Conservation (phyloP, 2,797 vertebrate species). For the Falco naumanni region DNA sequence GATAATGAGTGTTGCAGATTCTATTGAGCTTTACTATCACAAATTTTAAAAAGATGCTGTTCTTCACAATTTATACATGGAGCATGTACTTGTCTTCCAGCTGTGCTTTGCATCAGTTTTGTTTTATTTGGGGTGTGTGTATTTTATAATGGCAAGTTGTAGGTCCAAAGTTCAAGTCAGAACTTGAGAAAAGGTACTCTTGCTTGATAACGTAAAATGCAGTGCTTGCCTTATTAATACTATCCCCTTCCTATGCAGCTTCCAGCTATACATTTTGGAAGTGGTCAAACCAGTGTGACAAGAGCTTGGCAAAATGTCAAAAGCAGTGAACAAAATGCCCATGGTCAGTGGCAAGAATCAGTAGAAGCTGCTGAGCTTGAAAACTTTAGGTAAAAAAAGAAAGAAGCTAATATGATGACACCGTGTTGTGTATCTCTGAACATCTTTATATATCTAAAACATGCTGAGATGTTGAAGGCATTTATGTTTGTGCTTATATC, state of each 20-base stretch:
- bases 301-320: slow-evolving; percentile 66
- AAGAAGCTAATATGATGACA: not conserved
- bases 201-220: not conserved
- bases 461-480: not conserved
- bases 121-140: fast-evolving
- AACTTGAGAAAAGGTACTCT: not conserved
- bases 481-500: not conserved
- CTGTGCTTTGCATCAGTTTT: not conserved
- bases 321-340: slow-evolving; percentile 54
- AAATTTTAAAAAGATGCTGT: not conserved
- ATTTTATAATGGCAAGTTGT: not conserved
- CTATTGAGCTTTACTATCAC: not conserved
- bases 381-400: slow-evolving; percentile 84
- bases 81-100: not conserved
- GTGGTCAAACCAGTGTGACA: slow-evolving; percentile 36
- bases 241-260: slow-evolving; percentile 72
- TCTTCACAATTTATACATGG: not conserved
- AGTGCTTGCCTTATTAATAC: not conserved
- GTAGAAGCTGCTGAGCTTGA: slow-evolving; percentile 86
- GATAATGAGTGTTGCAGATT: not conserved
- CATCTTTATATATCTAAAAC: not conserved
- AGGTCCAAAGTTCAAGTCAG: not conserved
- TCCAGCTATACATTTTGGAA: slow-evolving; percentile 74
- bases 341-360: slow-evolving; percentile 67
- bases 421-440: not conserved